These are phyloP conservation scores for Eriosoma lanigerum DNA, from an alignment of 1,140 invertebrate species.

Conservation along the genomic window DNA sequence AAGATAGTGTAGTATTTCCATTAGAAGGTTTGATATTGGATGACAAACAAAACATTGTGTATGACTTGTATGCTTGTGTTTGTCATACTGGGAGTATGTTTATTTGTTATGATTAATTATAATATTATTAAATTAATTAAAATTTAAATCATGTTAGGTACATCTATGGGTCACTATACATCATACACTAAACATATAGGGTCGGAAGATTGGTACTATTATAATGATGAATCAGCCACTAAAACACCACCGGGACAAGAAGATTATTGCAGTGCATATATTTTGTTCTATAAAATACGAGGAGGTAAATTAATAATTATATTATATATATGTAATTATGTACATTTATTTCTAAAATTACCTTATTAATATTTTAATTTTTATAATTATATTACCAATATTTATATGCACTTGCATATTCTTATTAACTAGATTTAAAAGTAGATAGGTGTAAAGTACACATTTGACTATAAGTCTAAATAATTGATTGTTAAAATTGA, in stretches of 20 bases:
- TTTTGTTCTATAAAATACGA: conserved; percentile 70
- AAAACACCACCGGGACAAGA: conserved; percentile 65
- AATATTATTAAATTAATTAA: too few relatives aligned
- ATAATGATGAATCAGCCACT: conserved; percentile 68
- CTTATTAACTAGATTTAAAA: too few relatives aligned
- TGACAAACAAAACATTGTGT: conserved; percentile 58
- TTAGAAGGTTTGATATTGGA: conserved; percentile 60
- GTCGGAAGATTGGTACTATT: conserved; percentile 68
- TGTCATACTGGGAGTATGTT: conserved; percentile 72
- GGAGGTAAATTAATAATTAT: too few relatives aligned
- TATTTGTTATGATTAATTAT: too few relatives aligned
- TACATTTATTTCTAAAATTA: too few relatives aligned
- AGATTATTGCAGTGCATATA: conserved; percentile 69
- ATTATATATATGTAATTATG: background rate
- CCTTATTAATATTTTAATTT: too few relatives aligned
- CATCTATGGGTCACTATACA: conserved; percentile 71
- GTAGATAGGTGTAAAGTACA: too few relatives aligned
- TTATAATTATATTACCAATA: too few relatives aligned
- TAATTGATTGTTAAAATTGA: too few relatives aligned
- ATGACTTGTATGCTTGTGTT: conserved; percentile 71
- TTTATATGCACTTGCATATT: too few relatives aligned
- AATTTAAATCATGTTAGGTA: too few relatives aligned
- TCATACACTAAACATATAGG: conserved; percentile 68
- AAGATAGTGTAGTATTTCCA: conserved; percentile 70
- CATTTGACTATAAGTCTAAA: too few relatives aligned